Evolutionary conservation across 2,113 vertebrate species (phyloP), one percentile per base, ranked within the genome.

Genomic region (Halichoeres trimaculatus): DNA sequence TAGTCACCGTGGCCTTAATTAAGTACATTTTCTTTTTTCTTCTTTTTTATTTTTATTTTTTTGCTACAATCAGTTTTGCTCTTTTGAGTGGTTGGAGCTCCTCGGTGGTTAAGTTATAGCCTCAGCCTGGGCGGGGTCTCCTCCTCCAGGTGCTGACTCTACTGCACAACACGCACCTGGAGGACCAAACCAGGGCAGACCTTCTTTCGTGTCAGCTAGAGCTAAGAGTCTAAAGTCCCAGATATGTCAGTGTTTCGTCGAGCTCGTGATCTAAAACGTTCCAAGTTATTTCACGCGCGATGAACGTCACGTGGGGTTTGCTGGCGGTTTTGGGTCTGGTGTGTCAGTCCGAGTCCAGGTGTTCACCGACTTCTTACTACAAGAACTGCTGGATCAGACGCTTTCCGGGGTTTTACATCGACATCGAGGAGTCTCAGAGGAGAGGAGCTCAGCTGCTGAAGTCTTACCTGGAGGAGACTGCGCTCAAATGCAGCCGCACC

Each of bases 341-440:
- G 10, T 76, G 65, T 68, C 45, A 72, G 24, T 73, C 91, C 0
- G 88, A 92, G 16, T 52, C 91, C 0, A 91, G 94, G 58, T 99
- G 98, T 91, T 95, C 95, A 0, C 95, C 96, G 40, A 95, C 93
- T 0, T 70, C 90, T 0, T 97, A 96, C 53, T 97, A 97, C 66
- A 95, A 95, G 60, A 93, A 95, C 91, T 99, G 98, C 91, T 98
- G 98, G 97, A 97, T 99, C 64, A 94, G 94, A 14, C 95, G 95
- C 17, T 97, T 96, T 76, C 96, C 97, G 0, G 96, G 97, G 0
- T 86, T 98, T 4, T 91, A 91, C 5, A 55, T 98, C 34, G 94
- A 97, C 30, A 71, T 96, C 24, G 93, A 91, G 76, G 95, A 93
- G 14, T 99, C 97, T 0, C 93, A 94, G 90, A 88, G 91, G 76